These are phyloP conservation scores for Coluber constrictor DNA, from an alignment of 2,797 vertebrate species.

Conservation along the genomic window DNA sequence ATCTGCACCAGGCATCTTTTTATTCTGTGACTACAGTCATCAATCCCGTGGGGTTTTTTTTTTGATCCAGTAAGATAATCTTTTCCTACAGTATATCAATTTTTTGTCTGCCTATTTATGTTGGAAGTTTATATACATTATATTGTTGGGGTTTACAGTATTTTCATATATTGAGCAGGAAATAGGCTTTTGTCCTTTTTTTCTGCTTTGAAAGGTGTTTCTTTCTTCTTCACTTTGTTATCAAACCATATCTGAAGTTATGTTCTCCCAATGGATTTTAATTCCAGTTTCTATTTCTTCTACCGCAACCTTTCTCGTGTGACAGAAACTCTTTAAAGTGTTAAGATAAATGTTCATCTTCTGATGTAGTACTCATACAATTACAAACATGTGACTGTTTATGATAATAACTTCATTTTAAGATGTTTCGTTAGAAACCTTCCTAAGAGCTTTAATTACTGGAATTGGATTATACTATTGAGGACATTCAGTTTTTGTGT, in stretches of 20 bases:
- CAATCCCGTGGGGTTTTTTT: neutral
- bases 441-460: neutral
- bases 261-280: neutral
- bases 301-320: neutral
- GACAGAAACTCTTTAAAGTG: neutral
- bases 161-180: neutral
- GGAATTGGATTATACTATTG: neutral
- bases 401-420: neutral
- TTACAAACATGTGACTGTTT: neutral
- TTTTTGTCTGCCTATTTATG: neutral
- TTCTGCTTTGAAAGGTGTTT: neutral
- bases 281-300: neutral
- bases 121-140: neutral
- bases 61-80: neutral
- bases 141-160: neutral
- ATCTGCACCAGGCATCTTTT: neutral
- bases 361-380: neutral
- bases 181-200: neutral
- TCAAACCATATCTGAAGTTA: neutral
- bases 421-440: neutral
- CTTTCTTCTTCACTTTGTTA: neutral
- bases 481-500: neutral
- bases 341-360: neutral
- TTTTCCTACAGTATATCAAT: neutral
- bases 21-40: neutral